Evolutionary conservation across 2,797 vertebrate genomes (phyloP), one percentile per base, ranked within the genome.

Genomic region (Odontamblyopus lacepedii): DNA sequence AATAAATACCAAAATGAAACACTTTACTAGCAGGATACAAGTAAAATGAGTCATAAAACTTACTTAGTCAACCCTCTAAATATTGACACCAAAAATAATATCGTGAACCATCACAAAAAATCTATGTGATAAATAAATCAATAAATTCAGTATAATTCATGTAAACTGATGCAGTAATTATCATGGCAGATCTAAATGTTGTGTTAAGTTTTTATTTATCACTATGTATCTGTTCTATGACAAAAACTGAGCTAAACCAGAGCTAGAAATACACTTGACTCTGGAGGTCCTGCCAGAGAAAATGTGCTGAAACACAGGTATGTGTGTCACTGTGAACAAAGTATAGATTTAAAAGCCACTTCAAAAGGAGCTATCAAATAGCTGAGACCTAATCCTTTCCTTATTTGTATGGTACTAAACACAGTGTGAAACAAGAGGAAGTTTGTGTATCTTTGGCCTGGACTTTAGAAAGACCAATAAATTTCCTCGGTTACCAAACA

Each of bases 401-500:
- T 83, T 84, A 85, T 91, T 50, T 87, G 88, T 85, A 80, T 63
- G 66, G 83, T 79, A 80, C 76, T 84, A 83, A 88, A 85, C 87
- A 85, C 86, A 64, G 79, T 76, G 76, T 80, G 80, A 78, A 66
- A 83, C 74, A 76, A 56, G 70, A 78, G 76, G 79, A 71, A 69
- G 71, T 64, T 74, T 75, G 81, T 72, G 78, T 85, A 67, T 80
- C 79, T 71, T 26, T 78, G 72, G 80, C 69, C 73, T 59, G 65
- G 72, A 81, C 67, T 60, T 71, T 67, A 82, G 74, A 88, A 70
- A 59, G 67, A 60, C 86, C 88, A 90, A 90, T 90, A 88, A 88
- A 81, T 87, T 85, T 85, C 92, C 90, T 87, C 57, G 88, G 91
- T 78, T 84, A 92, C 92, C 87, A 74, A 79, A 79, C 29, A 77